Evolutionary conservation across 2,888 invertebrate species (phyloP), one percentile per base, ranked within the genome.

Genomic region (Tetragnatha montana): DNA sequence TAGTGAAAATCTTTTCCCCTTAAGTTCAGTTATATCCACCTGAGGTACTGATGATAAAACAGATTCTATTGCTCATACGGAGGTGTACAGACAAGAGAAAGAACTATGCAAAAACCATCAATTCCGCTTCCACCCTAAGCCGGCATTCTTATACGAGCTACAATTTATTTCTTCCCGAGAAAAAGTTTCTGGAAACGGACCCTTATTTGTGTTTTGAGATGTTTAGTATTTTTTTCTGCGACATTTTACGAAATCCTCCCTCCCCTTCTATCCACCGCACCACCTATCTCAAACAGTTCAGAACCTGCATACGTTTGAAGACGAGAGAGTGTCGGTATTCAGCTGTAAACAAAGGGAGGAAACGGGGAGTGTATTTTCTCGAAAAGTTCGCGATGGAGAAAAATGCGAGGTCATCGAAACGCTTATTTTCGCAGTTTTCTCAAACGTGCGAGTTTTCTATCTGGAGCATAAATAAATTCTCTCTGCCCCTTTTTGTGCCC

Each of bases 171-270:
- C 35, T 4, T 60, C 22, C 17, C 60, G 7, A 60, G 10, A 14
- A 60, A 78, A 78, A 19, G 50, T 78, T 49, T 60, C 60, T 49
- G 51, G 60, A 17, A 78, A 78, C 78, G 51, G 8, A 60, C 78
- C 68, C 78, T 68, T 78, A 78, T 78, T 78, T 78, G 60, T 78
- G 22, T 78, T 78, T 60, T 21, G 78, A 78, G 60, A 78, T 60
- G 78, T 78, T 78, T 60, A 78, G 21, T 22, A 60, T 19, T 78
- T 78, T 60, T 68, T 78, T 22, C 60, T 6, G 68, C 22, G 78
- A 78, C 17, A n/a, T 78, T 78, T 78, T 35, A 78, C 21, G 3
- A 21, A 78, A 78, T 78, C 21, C 22, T 8, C 19, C 21, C 22
- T 8, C 19, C 35, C 35, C 35, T 35, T 35, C n/a, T 19, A 50